These are phyloP conservation scores for Whitmania pigra DNA, from an alignment of 1,140 invertebrate genomes.

Conservation along the genomic window DNA sequence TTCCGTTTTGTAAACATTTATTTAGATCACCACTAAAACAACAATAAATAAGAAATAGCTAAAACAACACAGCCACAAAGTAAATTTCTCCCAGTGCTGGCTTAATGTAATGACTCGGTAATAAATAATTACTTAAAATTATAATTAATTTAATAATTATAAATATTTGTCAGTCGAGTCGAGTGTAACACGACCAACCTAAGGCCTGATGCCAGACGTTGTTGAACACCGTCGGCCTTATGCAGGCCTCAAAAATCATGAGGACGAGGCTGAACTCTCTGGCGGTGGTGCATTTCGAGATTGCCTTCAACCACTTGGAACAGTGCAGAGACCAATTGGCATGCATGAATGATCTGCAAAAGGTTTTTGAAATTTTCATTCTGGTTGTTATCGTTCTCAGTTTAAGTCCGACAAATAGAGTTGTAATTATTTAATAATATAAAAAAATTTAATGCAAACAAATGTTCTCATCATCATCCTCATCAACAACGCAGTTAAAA, in stretches of 20 bases:
- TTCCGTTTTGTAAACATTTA: too few species aligned
- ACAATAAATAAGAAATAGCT: not conserved
- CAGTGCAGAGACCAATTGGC: slow-evolving; percentile 77
- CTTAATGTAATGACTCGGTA: too few species aligned
- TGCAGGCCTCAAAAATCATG: slow-evolving; percentile 70
- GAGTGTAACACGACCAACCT: slow-evolving; percentile 28
- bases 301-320: slow-evolving; percentile 75
- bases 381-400: too few species aligned
- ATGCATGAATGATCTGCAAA: slow-evolving; percentile 64
- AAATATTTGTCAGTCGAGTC: too few species aligned
- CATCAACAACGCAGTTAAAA: too few species aligned
- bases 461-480: too few species aligned
- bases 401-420: too few species aligned
- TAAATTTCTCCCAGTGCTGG: too few species aligned
- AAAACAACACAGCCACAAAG: not conserved
- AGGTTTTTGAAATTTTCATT: not conserved
- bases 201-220: slow-evolving; percentile 86
- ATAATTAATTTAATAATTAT: too few species aligned
- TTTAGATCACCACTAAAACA: not conserved
- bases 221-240: slow-evolving; percentile 80
- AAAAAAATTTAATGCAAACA: too few species aligned
- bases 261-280: slow-evolving; percentile 76
- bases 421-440: too few species aligned
- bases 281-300: slow-evolving; percentile 64
- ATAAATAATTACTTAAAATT: too few species aligned